Conservation (phyloP, 2,113 vertebrate species). For the Daphoenositta chrysoptera region DNA sequence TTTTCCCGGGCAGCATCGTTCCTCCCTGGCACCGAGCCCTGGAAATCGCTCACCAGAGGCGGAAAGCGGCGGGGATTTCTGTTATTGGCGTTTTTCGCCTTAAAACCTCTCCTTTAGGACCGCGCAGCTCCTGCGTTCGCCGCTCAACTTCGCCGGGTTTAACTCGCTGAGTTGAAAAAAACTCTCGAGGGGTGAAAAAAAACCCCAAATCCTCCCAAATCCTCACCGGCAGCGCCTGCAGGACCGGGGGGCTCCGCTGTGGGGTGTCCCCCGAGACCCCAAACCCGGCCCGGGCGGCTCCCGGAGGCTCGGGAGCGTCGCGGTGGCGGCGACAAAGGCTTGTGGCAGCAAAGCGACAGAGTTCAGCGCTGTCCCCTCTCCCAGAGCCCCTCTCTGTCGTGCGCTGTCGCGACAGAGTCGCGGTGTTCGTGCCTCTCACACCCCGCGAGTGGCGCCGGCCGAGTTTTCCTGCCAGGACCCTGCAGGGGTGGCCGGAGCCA, state of each 20-base stretch:
- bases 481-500: background rate
- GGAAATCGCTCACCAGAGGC: background rate
- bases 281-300: no score
- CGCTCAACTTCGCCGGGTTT: background rate
- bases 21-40: background rate
- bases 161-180: background rate
- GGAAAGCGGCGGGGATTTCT: background rate
- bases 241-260: background rate
- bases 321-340: background rate
- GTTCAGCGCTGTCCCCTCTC: rapidly evolving
- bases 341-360: background rate
- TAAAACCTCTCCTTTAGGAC: background rate
- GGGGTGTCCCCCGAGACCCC: background rate
- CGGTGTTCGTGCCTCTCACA: background rate
- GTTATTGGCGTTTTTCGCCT: background rate
- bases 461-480: background rate
- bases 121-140: rapidly evolving
- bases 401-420: background rate
- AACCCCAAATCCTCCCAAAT: rapidly evolving
- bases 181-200: rapidly evolving
- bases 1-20: background rate
- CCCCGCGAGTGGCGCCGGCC: background rate
- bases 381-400: rapidly evolving
- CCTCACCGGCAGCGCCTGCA: background rate
- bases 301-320: background rate